Percentiles rank a stretch among this genome's conserved stretches.
Evolutionary conservation across 2,797 vertebrate genomes (phyloP).

Genomic region (Hephaestus fuliginosus): DNA sequence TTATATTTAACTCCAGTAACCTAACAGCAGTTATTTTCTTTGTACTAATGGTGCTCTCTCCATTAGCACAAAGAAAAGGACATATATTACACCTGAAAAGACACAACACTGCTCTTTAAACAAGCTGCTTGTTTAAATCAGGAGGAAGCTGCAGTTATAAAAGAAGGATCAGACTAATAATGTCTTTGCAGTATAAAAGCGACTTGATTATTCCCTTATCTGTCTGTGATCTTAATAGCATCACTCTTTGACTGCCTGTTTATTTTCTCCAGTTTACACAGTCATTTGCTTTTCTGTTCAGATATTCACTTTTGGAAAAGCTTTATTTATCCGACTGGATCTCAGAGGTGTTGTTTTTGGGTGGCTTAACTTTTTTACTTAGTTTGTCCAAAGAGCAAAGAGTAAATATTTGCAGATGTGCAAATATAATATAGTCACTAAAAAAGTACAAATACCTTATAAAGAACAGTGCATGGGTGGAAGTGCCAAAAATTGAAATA

Average conservation of each 20-base stretch:
- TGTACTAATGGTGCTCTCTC: background rate
- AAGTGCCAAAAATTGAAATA: background rate
- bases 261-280: background rate
- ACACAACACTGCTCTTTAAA: background rate
- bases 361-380: background rate
- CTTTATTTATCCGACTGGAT: background rate
- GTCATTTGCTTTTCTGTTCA: background rate
- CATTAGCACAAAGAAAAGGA: background rate
- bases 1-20: conserved; percentile 4
- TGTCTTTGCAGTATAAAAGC: conserved; percentile 3
- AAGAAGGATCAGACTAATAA: background rate
- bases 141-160: background rate
- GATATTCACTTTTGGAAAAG: background rate
- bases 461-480: background rate
- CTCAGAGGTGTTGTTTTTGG: background rate
- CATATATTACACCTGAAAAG: background rate
- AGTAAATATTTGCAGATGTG: background rate
- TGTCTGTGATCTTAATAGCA: background rate
- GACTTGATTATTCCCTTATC: background rate
- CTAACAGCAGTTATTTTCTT: background rate
- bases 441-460: background rate
- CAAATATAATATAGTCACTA: background rate
- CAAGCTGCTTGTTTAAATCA: conserved; percentile 3
- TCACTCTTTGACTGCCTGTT: background rate
- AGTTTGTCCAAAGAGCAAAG: background rate